Evolutionary conservation across 2,888 invertebrate genomes (phyloP), one percentile per base, ranked within the genome.

Genomic region (Synanthedon vespiformis): DNA sequence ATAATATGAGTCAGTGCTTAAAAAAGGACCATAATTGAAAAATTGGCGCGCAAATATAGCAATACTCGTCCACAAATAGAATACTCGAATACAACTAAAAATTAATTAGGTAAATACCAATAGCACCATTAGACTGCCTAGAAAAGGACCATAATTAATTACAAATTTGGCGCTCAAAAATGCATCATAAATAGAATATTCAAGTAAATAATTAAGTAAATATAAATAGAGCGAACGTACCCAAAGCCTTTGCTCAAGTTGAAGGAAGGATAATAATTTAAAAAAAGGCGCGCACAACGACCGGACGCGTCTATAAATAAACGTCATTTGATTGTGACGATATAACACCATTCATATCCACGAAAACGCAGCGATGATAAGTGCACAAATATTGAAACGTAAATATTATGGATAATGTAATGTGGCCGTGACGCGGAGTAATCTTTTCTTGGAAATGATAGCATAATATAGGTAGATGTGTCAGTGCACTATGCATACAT

Each of bases 231-330:
- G 8, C 8, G 6, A 6, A 34, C 34, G 34, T 34, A 34, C 34
- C 34, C 10, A 34, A 10, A 34, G 34, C 10, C 34, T 34, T 34
- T 34, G 34, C 2, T 14, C 48, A 10, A 34, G 8, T 8, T 34
- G 40, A 11, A 48, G 18, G 40, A 11, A 48, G 18, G 47, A 22
- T 40, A 49, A 52, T 51, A 50, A 16, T 44, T 34, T 51, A 47
- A 51, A 49, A 50, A 27, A 53, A 22, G 40, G 11, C 49, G 49
- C 49, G 44, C 16, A 16, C 48, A 53, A 14, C 51, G 50, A 40
- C 50, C 52, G 40, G 52, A 40, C 50, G 41, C 52, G 51, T 53
- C 53, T 47, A 48, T 48, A 55, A 55, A 52, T 55, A 55, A 50
- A 55, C 53, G 53, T 49, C 22, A 40, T 27, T 40, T 51, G 55